Conservation (phyloP, 2,113 vertebrate genomes). For the Neogobius melanostomus region DNA sequence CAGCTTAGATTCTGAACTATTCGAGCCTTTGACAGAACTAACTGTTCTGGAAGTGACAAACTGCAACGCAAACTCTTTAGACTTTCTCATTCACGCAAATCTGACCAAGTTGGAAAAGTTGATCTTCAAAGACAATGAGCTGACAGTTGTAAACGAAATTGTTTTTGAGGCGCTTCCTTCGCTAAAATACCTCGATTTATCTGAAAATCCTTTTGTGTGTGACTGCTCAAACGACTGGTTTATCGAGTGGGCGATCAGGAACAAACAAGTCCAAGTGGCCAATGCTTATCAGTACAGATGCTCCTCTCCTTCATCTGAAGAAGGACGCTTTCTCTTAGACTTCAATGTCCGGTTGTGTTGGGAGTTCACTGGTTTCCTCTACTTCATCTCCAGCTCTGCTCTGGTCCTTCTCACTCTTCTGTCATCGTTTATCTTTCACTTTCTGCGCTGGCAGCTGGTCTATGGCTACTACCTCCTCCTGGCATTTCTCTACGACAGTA, state of each 20-base stretch:
- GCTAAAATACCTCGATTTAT: no score
- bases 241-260: slow-evolving; percentile 46
- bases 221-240: slow-evolving; percentile 72
- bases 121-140: slow-evolving; percentile 55
- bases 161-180: no score
- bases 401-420: slow-evolving; percentile 27
- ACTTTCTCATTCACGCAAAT: slow-evolving; percentile 63
- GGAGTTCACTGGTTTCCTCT: no score
- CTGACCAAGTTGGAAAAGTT: slow-evolving; percentile 63
- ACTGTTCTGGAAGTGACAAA: neutral
- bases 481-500: slow-evolving; percentile 68
- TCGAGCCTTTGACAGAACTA: neutral
- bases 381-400: no score
- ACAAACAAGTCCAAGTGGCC: slow-evolving; percentile 65
- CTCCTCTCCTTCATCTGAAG: no score
- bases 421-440: slow-evolving; percentile 60
- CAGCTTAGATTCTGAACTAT: neutral
- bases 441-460: slow-evolving; percentile 65
- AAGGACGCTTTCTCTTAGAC: slow-evolving; percentile 49
- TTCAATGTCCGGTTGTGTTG: slow-evolving; percentile 25
- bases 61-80: slow-evolving; percentile 56
- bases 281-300: slow-evolving; percentile 23
- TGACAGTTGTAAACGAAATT: slow-evolving; percentile 57
- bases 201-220: no score
- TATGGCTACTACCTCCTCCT: slow-evolving; percentile 74